phyloP scores from a whole-genome alignment of 1,140 invertebrate genomes.

The silkworm (Bombyx mori) region ASM3026992v2 NC_085111.1:13518501-13519000 shows the following conservation, averaged over 20 bases:
- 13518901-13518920: slow-evolving; percentile 60
- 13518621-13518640: slow-evolving; percentile 58
- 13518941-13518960: slow-evolving; percentile 56
- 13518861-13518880: slow-evolving; percentile 58
- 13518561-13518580: slow-evolving; percentile 55
- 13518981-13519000: slow-evolving; percentile 24
- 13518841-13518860: slow-evolving; percentile 41
- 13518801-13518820: slow-evolving; percentile 18
- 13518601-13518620: slow-evolving; percentile 54
- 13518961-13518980: slow-evolving; percentile 44
- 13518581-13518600: slow-evolving; percentile 51
- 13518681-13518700: slow-evolving; percentile 39
- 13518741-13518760: slow-evolving; percentile 31
- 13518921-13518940: slow-evolving; percentile 51
- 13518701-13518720: slow-evolving; percentile 40
- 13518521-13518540: slow-evolving; percentile 59
- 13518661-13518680: slow-evolving; percentile 52
- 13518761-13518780: slow-evolving; percentile 38
- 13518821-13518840: slow-evolving; percentile 9
- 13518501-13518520: slow-evolving; percentile 56
- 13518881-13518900: slow-evolving; percentile 53
- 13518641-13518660: slow-evolving; percentile 55
- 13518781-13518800: slow-evolving; percentile 56
- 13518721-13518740: slow-evolving; percentile 65
- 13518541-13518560: slow-evolving; percentile 69